phyloP scores from a whole-genome alignment of 64 coral and sea anemone species.

The Montipora foliosa region DNA sequence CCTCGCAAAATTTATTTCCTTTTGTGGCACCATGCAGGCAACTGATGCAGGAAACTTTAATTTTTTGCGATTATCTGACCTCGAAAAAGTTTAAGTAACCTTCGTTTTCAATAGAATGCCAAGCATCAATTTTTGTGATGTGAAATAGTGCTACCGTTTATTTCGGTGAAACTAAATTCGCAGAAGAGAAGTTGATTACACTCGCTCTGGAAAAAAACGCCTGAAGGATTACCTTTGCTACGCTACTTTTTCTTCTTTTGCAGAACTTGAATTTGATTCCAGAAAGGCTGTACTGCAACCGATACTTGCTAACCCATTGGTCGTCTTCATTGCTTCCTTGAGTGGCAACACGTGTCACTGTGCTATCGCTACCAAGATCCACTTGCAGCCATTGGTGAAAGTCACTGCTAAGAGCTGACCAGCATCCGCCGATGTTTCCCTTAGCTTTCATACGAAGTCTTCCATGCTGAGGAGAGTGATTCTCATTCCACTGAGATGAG shows the following conservation, averaged over 20 bases:
- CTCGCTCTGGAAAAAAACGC: too few relatives aligned
- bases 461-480: background rate
- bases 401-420: background rate
- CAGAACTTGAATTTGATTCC: background rate
- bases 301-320: background rate
- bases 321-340: background rate
- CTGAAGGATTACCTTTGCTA: background rate
- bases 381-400: background rate
- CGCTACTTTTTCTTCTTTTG: background rate
- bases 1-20: too few relatives aligned
- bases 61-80: too few relatives aligned
- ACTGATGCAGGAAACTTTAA: too few relatives aligned
- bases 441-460: background rate
- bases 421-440: background rate
- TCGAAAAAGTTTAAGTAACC: too few relatives aligned
- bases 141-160: too few relatives aligned
- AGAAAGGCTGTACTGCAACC: background rate
- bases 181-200: too few relatives aligned
- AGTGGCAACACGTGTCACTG: background rate
- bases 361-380: background rate
- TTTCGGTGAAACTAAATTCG: too few relatives aligned
- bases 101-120: too few relatives aligned
- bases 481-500: background rate
- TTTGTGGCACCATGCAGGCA: too few relatives aligned
- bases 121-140: too few relatives aligned